Evolutionary conservation across 2,113 vertebrate species (phyloP).

Genomic region (Nannospalax galili): DNA sequence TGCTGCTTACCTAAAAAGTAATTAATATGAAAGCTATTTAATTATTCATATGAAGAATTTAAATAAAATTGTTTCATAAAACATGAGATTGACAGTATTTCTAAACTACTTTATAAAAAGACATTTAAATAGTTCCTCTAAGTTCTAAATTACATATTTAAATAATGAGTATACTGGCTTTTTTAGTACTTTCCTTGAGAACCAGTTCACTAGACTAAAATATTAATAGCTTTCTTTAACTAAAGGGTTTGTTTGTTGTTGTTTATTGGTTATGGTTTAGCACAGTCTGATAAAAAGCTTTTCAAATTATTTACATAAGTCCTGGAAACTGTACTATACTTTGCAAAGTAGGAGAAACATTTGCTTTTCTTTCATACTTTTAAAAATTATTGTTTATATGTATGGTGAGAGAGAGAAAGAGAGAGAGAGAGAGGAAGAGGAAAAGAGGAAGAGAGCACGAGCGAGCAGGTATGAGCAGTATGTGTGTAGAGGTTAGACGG

Average conservation of each 20-base stretch:
- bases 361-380: not conserved
- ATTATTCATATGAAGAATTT: not conserved
- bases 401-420: not conserved
- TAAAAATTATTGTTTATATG: not conserved
- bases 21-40: not conserved
- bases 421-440: no score
- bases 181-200: not conserved
- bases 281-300: not conserved
- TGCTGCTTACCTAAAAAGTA: not conserved
- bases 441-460: no score
- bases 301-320: not conserved
- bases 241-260: not conserved
- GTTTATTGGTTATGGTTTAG: not conserved
- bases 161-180: not conserved
- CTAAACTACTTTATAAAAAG: slow-evolving; percentile 20
- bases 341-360: not conserved
- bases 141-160: slow-evolving; percentile 6
- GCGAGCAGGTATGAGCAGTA: no score
- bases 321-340: not conserved
- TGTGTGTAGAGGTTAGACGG: not conserved
- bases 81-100: not conserved
- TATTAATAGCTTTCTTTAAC: not conserved
- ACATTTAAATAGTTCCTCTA: not conserved
- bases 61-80: slow-evolving; percentile 46
- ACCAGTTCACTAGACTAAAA: not conserved